Evolutionary conservation across 2,113 vertebrate species (phyloP).

Genomic region (Eretmochelys imbricata): DNA sequence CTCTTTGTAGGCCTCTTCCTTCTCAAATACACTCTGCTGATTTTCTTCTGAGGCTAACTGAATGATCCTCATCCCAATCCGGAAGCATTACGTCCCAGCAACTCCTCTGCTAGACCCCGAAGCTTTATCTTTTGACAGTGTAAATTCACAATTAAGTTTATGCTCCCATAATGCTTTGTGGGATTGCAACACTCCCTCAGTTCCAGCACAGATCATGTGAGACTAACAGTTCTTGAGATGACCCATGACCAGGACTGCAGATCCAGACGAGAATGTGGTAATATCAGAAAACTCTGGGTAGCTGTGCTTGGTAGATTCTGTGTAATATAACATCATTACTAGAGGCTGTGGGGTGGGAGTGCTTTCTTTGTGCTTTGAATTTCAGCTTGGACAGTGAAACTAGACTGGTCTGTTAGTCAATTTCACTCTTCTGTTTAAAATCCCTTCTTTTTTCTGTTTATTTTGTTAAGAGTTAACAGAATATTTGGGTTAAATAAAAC

Average conservation of each 20-base stretch:
- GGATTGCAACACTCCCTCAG: not conserved
- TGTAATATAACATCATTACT: not conserved
- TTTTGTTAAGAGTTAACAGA: not conserved
- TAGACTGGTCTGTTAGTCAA: too few species aligned
- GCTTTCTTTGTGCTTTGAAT: not conserved
- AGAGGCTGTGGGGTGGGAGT: not conserved
- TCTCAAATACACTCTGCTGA: not conserved
- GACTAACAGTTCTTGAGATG: not conserved
- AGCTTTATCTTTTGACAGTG: not conserved
- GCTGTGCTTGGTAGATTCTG: not conserved
- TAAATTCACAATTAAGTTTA: not conserved
- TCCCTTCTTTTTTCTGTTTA: fast-evolving
- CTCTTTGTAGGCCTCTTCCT: not conserved
- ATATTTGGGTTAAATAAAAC: not conserved
- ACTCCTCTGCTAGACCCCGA: not conserved
- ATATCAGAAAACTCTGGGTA: not conserved
- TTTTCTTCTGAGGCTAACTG: not conserved
- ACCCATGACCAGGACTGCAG: not conserved
- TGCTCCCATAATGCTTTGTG: not conserved
- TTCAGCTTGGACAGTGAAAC: not conserved
- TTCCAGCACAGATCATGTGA: not conserved
- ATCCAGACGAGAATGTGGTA: not conserved
- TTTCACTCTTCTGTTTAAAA: not conserved
- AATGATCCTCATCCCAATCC: not conserved
- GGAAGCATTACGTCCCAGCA: fast-evolving